Evolutionary conservation across 2,888 invertebrate species (phyloP).

Genomic region (Anoplius nigerrimus): DNA sequence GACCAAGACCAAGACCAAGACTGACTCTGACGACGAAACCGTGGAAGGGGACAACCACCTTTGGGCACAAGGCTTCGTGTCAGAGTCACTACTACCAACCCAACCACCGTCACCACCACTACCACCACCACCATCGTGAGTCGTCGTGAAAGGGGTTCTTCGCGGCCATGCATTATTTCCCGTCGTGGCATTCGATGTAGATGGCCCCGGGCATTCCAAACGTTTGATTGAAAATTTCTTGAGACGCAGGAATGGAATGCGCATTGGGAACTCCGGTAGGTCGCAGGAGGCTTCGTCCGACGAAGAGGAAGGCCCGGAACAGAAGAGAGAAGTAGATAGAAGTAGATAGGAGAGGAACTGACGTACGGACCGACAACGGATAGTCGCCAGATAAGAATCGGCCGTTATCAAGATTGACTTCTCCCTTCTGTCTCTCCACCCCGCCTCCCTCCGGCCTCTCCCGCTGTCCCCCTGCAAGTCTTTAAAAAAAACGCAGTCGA

Average conservation of each 20-base stretch:
- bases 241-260: conserved; percentile 68
- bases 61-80: background rate
- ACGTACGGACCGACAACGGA: conserved; percentile 10
- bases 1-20: too few relatives aligned
- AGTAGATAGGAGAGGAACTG: too few relatives aligned
- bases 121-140: background rate
- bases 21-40: background rate
- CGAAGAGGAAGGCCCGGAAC: conserved; percentile 4
- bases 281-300: background rate
- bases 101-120: background rate
- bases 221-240: conserved; percentile 75
- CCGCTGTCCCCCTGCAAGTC: conserved; percentile 34
- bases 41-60: background rate
- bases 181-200: conserved; percentile 57
- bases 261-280: conserved; percentile 32
- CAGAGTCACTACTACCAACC: background rate
- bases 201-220: conserved; percentile 68
- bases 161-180: conserved; percentile 69
- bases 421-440: conserved; percentile 22
- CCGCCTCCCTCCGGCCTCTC: conserved; percentile 7
- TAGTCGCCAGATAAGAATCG: conserved; percentile 20
- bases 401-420: conserved; percentile 9
- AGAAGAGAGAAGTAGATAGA: background rate
- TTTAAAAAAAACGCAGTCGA: background rate
- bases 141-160: conserved; percentile 31